phyloP scores from a whole-genome alignment of 2,113 vertebrate species.

The Callithrix jacchus region DNA sequence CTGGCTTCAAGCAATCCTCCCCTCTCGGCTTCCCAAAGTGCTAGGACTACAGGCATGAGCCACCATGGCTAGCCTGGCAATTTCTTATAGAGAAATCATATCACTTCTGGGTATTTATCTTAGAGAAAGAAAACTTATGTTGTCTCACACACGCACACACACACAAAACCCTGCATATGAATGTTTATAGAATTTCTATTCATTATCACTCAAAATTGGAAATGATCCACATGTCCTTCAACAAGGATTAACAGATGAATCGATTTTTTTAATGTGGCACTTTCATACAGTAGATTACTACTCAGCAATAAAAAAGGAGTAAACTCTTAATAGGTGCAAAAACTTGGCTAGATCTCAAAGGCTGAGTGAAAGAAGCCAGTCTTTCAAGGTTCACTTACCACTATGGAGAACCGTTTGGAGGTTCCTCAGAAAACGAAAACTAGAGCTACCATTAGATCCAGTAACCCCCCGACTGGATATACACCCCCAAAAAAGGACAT shows the following conservation, averaged over 20 bases:
- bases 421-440: too few species aligned
- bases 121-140: background rate
- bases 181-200: background rate
- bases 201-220: background rate
- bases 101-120: background rate
- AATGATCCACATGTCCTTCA: background rate
- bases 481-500: too few species aligned
- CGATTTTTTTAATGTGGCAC: background rate
- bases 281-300: too few species aligned
- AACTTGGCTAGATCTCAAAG: background rate
- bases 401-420: too few species aligned
- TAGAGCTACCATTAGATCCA: too few species aligned
- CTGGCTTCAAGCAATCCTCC: too few species aligned
- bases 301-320: background rate
- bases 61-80: too few species aligned
- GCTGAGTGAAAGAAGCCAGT: background rate
- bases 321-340: rapidly evolving
- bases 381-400: background rate
- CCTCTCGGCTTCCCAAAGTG: too few species aligned
- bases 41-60: too few species aligned
- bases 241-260: background rate
- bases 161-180: background rate
- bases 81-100: background rate
- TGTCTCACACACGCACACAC: background rate
- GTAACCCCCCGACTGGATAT: too few species aligned